phyloP scores from a whole-genome alignment of 2,113 vertebrate genomes.

The Cephalopterus ornatus region DNA sequence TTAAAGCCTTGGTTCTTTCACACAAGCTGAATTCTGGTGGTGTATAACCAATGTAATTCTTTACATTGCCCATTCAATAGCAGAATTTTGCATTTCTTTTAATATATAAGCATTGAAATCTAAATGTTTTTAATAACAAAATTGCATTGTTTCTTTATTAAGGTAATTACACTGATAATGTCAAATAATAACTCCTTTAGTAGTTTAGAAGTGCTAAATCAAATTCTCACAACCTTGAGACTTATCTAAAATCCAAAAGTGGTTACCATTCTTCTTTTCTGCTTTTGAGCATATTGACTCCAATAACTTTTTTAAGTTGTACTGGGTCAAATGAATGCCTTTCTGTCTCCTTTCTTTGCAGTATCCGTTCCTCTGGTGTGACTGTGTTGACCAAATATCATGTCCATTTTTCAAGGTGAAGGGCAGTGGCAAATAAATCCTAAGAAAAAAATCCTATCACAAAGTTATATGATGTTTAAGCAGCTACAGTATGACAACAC shows the following conservation, averaged over 20 bases:
- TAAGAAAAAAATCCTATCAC: neutral
- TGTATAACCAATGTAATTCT: neutral
- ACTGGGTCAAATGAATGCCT: neutral
- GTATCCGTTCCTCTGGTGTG: neutral
- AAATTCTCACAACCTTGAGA: neutral
- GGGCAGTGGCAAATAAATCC: neutral
- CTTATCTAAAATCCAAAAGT: neutral
- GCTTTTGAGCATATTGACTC: neutral
- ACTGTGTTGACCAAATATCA: neutral
- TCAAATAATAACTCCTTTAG: neutral
- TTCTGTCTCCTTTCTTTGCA: neutral
- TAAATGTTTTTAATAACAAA: neutral
- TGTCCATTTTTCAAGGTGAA: neutral
- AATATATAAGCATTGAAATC: neutral
- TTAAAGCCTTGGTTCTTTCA: neutral
- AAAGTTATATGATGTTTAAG: neutral
- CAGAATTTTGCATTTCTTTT: neutral
- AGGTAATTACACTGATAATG: neutral
- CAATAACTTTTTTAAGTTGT: neutral
- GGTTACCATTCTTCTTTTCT: neutral
- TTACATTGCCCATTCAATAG: neutral
- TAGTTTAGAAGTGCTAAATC: neutral
- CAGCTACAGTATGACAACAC: neutral
- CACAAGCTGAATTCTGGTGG: neutral
- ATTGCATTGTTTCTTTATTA: neutral